phyloP scores from a whole-genome alignment of 2,797 vertebrate species.

The Salarias fasciatus region DNA sequence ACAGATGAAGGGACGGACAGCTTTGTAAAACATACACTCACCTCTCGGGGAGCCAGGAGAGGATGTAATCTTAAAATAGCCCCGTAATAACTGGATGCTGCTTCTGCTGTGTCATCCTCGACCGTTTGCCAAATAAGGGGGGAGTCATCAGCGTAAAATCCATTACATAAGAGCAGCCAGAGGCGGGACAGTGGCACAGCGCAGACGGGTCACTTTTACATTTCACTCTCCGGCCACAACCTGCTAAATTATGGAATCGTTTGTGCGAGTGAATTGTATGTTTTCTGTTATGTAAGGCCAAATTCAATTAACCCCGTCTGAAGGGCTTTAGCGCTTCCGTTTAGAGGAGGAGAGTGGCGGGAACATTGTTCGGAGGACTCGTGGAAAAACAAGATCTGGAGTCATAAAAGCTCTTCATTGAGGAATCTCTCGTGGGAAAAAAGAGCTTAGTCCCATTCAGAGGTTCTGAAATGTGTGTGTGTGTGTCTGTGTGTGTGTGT shows the following conservation, averaged over 20 bases:
- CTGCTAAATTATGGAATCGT: slow-evolving; percentile 20
- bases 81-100: slow-evolving; percentile 9
- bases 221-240: slow-evolving; percentile 27
- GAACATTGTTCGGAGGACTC: slow-evolving; percentile 13
- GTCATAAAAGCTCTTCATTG: slow-evolving; percentile 21
- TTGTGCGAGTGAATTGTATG: slow-evolving; percentile 27
- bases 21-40: slow-evolving; percentile 12
- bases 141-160: slow-evolving; percentile 46
- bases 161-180: slow-evolving; percentile 58
- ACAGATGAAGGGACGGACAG: slow-evolving; percentile 18
- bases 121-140: slow-evolving; percentile 54
- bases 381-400: slow-evolving; percentile 15
- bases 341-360: slow-evolving; percentile 6
- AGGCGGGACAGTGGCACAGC: slow-evolving; percentile 20
- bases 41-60: slow-evolving; percentile 24
- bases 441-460: slow-evolving; percentile 40
- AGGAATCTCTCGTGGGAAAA: slow-evolving; percentile 22
- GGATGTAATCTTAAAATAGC: slow-evolving; percentile 61
- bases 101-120: slow-evolving; percentile 62
- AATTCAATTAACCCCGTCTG: slow-evolving; percentile 7
- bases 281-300: slow-evolving; percentile 13
- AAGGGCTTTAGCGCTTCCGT: slow-evolving; percentile 8
- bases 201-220: slow-evolving; percentile 27
- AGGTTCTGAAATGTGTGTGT: slow-evolving; percentile 21
- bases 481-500: too few species aligned